Percentiles rank a stretch among this genome's conserved stretches.
Evolutionary conservation across 2,888 invertebrate genomes (phyloP).

Genomic region (Dicyrtomina minuta): DNA sequence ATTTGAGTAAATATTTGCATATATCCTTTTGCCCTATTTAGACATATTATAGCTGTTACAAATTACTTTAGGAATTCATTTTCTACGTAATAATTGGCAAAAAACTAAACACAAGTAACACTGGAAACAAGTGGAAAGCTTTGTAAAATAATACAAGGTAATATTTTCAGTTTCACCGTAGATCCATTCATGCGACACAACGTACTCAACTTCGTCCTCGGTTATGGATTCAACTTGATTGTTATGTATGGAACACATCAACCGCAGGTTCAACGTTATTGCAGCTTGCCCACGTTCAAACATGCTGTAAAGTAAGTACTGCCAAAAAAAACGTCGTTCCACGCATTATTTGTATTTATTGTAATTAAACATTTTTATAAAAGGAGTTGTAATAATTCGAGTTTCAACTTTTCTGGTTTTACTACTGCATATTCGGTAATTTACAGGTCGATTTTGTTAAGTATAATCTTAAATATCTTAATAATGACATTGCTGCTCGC

Average conservation of each 20-base stretch:
- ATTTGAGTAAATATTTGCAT: conserved; percentile 49
- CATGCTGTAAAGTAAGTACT: conserved; percentile 48
- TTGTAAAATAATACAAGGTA: too few relatives aligned
- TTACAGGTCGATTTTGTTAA: conserved; percentile 43
- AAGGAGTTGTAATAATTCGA: too few relatives aligned
- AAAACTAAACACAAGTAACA: too few relatives aligned
- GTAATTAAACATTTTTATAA: not conserved
- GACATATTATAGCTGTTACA: too few relatives aligned
- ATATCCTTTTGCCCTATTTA: too few relatives aligned
- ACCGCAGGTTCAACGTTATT: conserved; percentile 51
- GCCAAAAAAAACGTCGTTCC: not conserved
- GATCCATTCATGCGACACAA: conserved; percentile 53
- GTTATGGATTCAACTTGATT: conserved; percentile 45
- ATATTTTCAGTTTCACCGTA: conserved; percentile 40
- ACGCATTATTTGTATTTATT: not conserved
- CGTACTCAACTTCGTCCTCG: conserved; percentile 47
- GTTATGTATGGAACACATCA: conserved; percentile 47
- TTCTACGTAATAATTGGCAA: too few relatives aligned
- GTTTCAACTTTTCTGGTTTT: too few relatives aligned
- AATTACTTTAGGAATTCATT: too few relatives aligned
- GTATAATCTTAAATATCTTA: conserved; percentile 26
- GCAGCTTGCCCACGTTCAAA: conserved; percentile 45
- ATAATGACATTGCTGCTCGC: conserved; percentile 3
- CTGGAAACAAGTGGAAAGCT: too few relatives aligned
- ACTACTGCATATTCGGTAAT: not conserved